Conservation (phyloP, 2,888 invertebrate genomes). For the Hemaris fuciformis region DNA sequence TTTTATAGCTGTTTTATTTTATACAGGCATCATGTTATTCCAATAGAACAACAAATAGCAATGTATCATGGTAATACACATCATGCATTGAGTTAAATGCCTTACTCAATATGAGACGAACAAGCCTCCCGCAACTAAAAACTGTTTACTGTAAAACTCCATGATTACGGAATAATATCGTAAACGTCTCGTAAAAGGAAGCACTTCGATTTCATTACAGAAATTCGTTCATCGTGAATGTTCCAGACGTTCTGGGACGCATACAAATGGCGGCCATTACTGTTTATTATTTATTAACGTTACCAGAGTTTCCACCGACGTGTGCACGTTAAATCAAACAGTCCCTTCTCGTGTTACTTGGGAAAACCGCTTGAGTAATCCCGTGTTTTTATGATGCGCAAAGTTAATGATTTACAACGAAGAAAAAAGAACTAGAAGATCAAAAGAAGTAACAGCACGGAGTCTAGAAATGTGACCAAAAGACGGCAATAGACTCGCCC, state of each 20-base stretch:
- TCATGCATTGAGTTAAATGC: too few relatives aligned
- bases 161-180: background rate
- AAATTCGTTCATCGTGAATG: background rate
- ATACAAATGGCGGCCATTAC: background rate
- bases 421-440: too few relatives aligned
- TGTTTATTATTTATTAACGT: slow-evolving; percentile 4
- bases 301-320: background rate
- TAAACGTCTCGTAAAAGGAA: background rate
- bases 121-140: background rate
- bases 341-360: background rate
- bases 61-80: too few relatives aligned
- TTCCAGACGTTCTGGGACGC: background rate
- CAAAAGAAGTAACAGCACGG: too few relatives aligned
- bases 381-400: background rate
- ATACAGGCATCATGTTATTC: too few relatives aligned
- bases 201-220: background rate
- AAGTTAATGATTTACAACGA: too few relatives aligned
- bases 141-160: too few relatives aligned
- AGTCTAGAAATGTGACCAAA: too few relatives aligned
- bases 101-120: too few relatives aligned
- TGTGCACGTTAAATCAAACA: background rate
- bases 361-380: background rate
- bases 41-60: too few relatives aligned
- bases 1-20: too few relatives aligned
- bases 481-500: too few relatives aligned